Evolutionary conservation across 2,113 vertebrate species (phyloP).

Genomic region (Phoxinus phoxinus): DNA sequence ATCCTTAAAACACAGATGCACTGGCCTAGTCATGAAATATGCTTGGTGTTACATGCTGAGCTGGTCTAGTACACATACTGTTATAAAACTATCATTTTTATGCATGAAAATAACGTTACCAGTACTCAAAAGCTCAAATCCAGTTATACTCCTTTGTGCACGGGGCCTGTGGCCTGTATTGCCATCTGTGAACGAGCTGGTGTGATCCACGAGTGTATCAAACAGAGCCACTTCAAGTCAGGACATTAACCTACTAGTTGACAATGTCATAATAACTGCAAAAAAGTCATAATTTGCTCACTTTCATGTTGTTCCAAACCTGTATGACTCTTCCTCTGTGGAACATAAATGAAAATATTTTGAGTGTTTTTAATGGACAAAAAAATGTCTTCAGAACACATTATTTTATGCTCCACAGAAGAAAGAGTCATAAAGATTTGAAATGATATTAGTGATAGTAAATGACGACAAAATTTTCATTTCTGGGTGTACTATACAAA

Average conservation of each 20-base stretch:
- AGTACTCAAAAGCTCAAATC: background rate
- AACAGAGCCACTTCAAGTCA: constrained; percentile 34
- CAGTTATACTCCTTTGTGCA: constrained; percentile 41
- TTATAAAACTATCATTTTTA: background rate
- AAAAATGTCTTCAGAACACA: too few species aligned
- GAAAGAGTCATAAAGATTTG: background rate
- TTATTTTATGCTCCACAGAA: background rate
- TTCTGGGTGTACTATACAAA: background rate
- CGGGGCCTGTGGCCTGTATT: constrained; percentile 18
- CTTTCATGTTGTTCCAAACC: background rate
- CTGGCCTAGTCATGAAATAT: background rate
- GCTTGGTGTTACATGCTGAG: background rate
- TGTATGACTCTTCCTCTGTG: background rate
- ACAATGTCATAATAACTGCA: background rate
- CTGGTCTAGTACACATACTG: background rate
- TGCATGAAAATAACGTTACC: background rate
- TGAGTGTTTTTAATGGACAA: background rate
- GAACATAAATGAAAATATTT: too few species aligned
- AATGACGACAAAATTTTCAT: background rate
- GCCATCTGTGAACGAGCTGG: constrained; percentile 48
- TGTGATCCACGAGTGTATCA: constrained; percentile 14
- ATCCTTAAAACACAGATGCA: constrained; percentile 18
- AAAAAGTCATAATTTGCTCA: background rate
- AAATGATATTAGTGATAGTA: background rate
- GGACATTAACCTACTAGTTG: background rate